A percentile compares a stretch with the other conserved stretches of the same genome.
These are phyloP conservation scores for Tenthredo notha DNA, from an alignment of 2,888 invertebrate species.

Conservation along the genomic window DNA sequence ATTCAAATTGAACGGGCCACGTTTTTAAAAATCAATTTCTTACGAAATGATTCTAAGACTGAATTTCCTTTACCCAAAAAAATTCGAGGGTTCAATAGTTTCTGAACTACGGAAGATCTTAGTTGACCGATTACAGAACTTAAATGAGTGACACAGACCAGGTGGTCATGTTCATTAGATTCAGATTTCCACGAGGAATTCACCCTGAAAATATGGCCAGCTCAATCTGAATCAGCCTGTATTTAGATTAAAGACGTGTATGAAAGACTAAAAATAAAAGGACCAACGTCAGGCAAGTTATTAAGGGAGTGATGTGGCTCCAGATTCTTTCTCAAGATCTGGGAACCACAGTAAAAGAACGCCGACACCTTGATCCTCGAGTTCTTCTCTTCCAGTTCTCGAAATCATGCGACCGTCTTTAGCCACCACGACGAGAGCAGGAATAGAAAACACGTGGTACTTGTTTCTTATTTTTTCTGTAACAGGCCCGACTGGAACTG, in stretches of 20 bases:
- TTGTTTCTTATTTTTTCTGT: slow-evolving; percentile 59
- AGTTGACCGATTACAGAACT: too few relatives aligned
- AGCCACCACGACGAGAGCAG: slow-evolving; percentile 59
- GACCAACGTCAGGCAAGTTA: not conserved
- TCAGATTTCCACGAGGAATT: too few relatives aligned
- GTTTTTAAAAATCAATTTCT: too few relatives aligned
- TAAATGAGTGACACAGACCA: too few relatives aligned
- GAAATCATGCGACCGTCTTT: slow-evolving; percentile 61
- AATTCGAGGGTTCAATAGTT: too few relatives aligned
- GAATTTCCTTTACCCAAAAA: too few relatives aligned
- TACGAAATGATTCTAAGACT: too few relatives aligned
- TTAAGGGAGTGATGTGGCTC: not conserved
- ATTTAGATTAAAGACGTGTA: not conserved
- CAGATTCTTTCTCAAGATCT: slow-evolving; percentile 27
- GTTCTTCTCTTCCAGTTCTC: slow-evolving; percentile 59
- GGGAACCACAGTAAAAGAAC: slow-evolving; percentile 62
- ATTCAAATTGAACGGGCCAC: too few relatives aligned
- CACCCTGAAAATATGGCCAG: too few relatives aligned
- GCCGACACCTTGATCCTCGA: slow-evolving; percentile 59
- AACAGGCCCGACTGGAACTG: slow-evolving; percentile 60
- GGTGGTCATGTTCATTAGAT: too few relatives aligned
- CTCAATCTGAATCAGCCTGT: too few relatives aligned
- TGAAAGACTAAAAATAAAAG: not conserved
- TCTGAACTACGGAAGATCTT: too few relatives aligned
- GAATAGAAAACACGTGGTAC: slow-evolving; percentile 62